These are phyloP conservation scores for Tromatobia lineatoria DNA, from an alignment of 2,888 invertebrate species.

Conservation along the genomic window DNA sequence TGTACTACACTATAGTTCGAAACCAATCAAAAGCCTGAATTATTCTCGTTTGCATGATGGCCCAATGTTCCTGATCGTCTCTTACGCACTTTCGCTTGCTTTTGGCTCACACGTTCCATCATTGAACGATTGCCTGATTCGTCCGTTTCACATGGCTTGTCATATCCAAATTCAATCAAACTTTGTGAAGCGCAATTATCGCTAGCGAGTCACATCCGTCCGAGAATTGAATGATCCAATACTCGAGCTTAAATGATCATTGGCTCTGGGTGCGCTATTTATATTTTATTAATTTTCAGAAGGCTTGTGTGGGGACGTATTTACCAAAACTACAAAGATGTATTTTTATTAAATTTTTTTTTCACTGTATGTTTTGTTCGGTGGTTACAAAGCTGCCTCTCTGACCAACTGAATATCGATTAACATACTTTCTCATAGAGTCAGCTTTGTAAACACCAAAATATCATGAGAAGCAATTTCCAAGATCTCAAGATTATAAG, in stretches of 20 bases:
- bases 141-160: conserved; percentile 46
- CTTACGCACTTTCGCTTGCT: conserved; percentile 49
- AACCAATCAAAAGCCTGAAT: conserved; percentile 60
- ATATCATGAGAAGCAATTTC: too few relatives aligned
- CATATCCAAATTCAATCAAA: conserved; percentile 66
- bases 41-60: conserved; percentile 37
- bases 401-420: too few relatives aligned
- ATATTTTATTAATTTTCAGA: background rate
- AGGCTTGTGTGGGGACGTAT: background rate
- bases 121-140: conserved; percentile 48
- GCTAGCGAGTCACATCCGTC: conserved; percentile 27
- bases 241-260: conserved; percentile 44
- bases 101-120: conserved; percentile 17
- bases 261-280: background rate
- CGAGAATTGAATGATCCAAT: conserved; percentile 42
- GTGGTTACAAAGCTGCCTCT: too few relatives aligned
- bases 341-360: too few relatives aligned
- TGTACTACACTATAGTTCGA: conserved; percentile 35
- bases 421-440: too few relatives aligned
- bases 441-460: too few relatives aligned
- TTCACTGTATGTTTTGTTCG: too few relatives aligned
- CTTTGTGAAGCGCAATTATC: conserved; percentile 58
- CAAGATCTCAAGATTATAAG: too few relatives aligned
- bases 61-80: conserved; percentile 18
- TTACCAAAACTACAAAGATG: too few relatives aligned